Percentiles rank a stretch among this genome's conserved stretches.
Conservation (phyloP, 2,888 invertebrate genomes). For the Drosophila tanythrix region DNA sequence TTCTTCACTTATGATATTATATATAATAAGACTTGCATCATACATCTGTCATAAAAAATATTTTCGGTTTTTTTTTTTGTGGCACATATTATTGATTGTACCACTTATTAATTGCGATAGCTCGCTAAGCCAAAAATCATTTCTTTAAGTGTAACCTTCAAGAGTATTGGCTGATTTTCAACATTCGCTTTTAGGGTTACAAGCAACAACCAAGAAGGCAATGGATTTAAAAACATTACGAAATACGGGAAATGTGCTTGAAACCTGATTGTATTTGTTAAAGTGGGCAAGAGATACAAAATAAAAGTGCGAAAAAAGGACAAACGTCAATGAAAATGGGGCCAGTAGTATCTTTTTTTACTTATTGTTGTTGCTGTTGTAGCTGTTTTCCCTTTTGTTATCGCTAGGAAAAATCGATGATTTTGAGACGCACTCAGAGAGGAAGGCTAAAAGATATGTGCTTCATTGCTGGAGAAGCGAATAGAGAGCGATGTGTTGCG, state of each 20-base stretch:
- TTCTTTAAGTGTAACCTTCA: constrained; percentile 34
- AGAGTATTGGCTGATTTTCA: constrained; percentile 27
- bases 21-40: neutral
- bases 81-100: constrained; percentile 17
- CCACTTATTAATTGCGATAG: neutral
- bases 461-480: constrained; percentile 14
- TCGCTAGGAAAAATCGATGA: constrained; percentile 70
- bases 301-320: constrained; percentile 26
- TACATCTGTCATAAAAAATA: neutral
- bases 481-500: constrained; percentile 35
- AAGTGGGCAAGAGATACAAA: constrained; percentile 16
- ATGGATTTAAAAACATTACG: constrained; percentile 31
- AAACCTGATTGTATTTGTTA: constrained; percentile 29
- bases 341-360: constrained; percentile 60
- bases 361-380: constrained; percentile 42
- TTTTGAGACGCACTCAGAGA: constrained; percentile 59
- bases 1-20: neutral
- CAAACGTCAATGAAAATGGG: constrained; percentile 57
- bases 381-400: constrained; percentile 48
- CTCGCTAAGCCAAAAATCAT: constrained; percentile 4
- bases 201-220: constrained; percentile 12
- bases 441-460: constrained; percentile 29
- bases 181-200: constrained; percentile 18
- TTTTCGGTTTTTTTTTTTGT: neutral
- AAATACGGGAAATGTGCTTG: constrained; percentile 37